These are phyloP conservation scores for Theocolax elegans DNA, from an alignment of 1,140 invertebrate genomes.

Conservation along the genomic window DNA sequence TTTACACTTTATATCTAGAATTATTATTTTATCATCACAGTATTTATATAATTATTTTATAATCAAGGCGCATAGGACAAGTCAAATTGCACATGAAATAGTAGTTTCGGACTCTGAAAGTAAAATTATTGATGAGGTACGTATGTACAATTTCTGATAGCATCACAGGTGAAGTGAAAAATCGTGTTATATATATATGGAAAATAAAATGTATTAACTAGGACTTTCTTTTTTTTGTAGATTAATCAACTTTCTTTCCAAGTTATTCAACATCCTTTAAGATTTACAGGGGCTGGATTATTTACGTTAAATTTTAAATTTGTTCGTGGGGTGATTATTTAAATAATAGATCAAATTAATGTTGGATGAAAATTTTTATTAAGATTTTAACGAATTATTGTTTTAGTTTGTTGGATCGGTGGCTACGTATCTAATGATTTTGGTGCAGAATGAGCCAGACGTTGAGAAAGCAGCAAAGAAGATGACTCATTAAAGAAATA, in stretches of 20 bases:
- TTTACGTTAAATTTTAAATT: constrained; percentile 48
- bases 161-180: too few species aligned
- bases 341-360: too few species aligned
- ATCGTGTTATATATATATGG: too few species aligned
- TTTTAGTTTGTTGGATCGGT: constrained; percentile 59
- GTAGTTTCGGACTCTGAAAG: neutral
- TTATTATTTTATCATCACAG: too few species aligned
- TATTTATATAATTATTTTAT: too few species aligned
- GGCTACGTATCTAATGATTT: constrained; percentile 74
- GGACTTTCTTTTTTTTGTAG: constrained; percentile 45
- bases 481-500: too few species aligned
- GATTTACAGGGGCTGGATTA: constrained; percentile 51
- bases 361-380: too few species aligned
- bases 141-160: too few species aligned
- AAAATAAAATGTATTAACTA: too few species aligned
- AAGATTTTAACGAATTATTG: too few species aligned
- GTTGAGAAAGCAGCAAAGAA: neutral
- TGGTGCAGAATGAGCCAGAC: constrained; percentile 65
- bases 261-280: constrained; percentile 49
- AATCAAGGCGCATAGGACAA: too few species aligned
- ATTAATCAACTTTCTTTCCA: constrained; percentile 50
- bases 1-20: too few species aligned
- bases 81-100: constrained; percentile 6
- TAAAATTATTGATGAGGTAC: constrained; percentile 10
- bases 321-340: constrained; percentile 43